A percentile compares a stretch with the other conserved stretches of the same genome.
Conservation (phyloP, 92 coral and sea anemone species). For the Phenganax stokvisi region DNA sequence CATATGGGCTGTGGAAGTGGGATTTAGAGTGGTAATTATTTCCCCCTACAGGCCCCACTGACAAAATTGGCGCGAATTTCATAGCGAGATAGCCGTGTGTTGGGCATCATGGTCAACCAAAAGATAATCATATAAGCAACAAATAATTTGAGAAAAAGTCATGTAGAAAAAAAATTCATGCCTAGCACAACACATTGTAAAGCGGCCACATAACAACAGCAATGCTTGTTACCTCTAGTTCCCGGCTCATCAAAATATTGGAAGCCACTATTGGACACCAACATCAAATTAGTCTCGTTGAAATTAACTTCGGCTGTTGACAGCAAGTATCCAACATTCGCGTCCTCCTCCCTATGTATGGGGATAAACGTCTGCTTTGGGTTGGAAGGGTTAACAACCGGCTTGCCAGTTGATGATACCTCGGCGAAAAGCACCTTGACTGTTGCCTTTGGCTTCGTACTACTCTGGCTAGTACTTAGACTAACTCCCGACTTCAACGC, state of each 20-base stretch:
- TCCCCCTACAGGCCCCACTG: too few relatives aligned
- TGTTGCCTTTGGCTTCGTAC: slow-evolving; percentile 37
- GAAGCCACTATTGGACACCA: slow-evolving; percentile 49
- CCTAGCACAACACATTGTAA: background rate
- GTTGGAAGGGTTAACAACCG: slow-evolving; percentile 7
- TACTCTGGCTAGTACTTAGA: background rate
- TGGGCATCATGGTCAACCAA: background rate
- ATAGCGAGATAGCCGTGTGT: too few relatives aligned
- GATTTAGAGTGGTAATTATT: background rate
- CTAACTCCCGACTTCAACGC: background rate
- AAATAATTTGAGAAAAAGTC: too few relatives aligned
- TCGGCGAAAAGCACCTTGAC: slow-evolving; percentile 39
- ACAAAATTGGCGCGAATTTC: too few relatives aligned
- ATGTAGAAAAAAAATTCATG: too few relatives aligned
- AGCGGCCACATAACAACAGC: background rate
- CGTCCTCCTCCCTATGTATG: slow-evolving; percentile 27
- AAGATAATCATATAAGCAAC: background rate
- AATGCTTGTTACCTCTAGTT: slow-evolving; percentile 37
- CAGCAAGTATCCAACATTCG: slow-evolving; percentile 40
- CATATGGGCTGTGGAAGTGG: too few relatives aligned
- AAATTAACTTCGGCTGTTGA: slow-evolving; percentile 35
- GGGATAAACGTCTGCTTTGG: slow-evolving; percentile 41
- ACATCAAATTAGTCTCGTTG: slow-evolving; percentile 38
- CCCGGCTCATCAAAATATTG: slow-evolving; percentile 49
- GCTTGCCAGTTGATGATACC: slow-evolving; percentile 35